Evolutionary conservation across 1,140 invertebrate genomes (phyloP).

Genomic region (Tribolium madens): DNA sequence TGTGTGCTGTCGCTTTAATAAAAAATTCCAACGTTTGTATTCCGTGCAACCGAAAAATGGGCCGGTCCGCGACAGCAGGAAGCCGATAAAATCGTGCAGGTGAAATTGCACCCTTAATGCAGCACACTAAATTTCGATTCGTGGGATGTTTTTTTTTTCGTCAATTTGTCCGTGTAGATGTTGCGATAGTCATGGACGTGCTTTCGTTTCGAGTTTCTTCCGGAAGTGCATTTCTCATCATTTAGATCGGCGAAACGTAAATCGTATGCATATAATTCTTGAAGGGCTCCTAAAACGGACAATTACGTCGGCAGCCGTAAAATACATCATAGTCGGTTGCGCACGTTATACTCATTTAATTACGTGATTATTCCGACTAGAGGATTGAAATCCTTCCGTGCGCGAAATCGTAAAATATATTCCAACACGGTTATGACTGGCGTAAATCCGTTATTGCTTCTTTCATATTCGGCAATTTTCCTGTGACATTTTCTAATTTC

Average conservation of each 20-base stretch:
- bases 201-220: slow-evolving; percentile 21
- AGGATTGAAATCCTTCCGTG: slow-evolving; percentile 48
- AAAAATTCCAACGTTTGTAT: neutral
- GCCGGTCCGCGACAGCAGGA: slow-evolving; percentile 30
- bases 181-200: slow-evolving; percentile 21
- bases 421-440: slow-evolving; percentile 38
- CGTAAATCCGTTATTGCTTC: slow-evolving; percentile 39
- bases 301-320: slow-evolving; percentile 36
- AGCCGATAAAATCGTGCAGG: slow-evolving; percentile 43
- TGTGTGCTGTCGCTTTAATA: neutral
- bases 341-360: slow-evolving; percentile 47
- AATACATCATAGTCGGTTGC: slow-evolving; percentile 34
- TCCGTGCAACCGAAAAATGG: slow-evolving; percentile 4
- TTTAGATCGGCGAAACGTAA: slow-evolving; percentile 44
- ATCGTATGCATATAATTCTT: slow-evolving; percentile 35
- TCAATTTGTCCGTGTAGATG: slow-evolving; percentile 37
- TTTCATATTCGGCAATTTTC: slow-evolving; percentile 39
- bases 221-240: slow-evolving; percentile 42
- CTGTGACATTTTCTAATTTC: slow-evolving; percentile 39
- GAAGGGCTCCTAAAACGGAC: slow-evolving; percentile 38
- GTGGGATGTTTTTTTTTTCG: slow-evolving; percentile 5
- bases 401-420: slow-evolving; percentile 41
- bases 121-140: slow-evolving; percentile 33
- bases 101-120: slow-evolving; percentile 45
- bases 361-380: slow-evolving; percentile 47